phyloP scores from a whole-genome alignment of 1,140 invertebrate genomes.

The Leptinotarsa undecemlineata region DNA sequence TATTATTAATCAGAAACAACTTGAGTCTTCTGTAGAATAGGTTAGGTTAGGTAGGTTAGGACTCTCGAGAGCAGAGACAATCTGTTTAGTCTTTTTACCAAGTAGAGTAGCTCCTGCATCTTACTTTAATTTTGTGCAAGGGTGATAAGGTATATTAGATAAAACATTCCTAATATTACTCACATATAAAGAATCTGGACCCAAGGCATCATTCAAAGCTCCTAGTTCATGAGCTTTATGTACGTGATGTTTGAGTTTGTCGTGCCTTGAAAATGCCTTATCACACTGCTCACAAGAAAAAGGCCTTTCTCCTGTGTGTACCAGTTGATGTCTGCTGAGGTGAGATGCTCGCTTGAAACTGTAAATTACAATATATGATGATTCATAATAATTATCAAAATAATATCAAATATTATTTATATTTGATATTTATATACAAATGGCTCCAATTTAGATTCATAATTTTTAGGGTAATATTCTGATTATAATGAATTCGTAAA shows the following conservation, averaged over 20 bases:
- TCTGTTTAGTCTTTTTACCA: too few species aligned
- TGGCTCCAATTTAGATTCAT: not conserved
- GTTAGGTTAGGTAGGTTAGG: too few species aligned
- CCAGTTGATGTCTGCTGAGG: slow-evolving; percentile 72
- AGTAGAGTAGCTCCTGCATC: too few species aligned
- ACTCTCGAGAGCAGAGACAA: too few species aligned
- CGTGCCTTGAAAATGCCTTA: slow-evolving; percentile 68
- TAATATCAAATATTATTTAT: too few species aligned
- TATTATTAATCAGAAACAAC: too few species aligned
- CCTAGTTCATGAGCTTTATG: slow-evolving; percentile 44
- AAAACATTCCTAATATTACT: not conserved
- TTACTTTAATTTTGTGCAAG: too few species aligned
- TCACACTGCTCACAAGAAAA: slow-evolving; percentile 64
- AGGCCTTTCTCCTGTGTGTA: slow-evolving; percentile 64
- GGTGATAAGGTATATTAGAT: not conserved
- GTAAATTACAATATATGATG: slow-evolving; percentile 25
- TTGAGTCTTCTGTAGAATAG: too few species aligned
- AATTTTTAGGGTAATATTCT: not conserved
- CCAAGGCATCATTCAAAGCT: slow-evolving; percentile 28
- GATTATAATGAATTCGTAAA: too few species aligned
- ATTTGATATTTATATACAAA: not conserved
- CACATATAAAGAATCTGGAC: slow-evolving; percentile 28
- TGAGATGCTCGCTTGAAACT: slow-evolving; percentile 70
- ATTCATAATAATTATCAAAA: too few species aligned
- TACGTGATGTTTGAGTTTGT: slow-evolving; percentile 63